Evolutionary conservation across 1,140 invertebrate species (phyloP), one percentile per base, ranked within the genome.

Genomic region (Diorhabda sublineata): DNA sequence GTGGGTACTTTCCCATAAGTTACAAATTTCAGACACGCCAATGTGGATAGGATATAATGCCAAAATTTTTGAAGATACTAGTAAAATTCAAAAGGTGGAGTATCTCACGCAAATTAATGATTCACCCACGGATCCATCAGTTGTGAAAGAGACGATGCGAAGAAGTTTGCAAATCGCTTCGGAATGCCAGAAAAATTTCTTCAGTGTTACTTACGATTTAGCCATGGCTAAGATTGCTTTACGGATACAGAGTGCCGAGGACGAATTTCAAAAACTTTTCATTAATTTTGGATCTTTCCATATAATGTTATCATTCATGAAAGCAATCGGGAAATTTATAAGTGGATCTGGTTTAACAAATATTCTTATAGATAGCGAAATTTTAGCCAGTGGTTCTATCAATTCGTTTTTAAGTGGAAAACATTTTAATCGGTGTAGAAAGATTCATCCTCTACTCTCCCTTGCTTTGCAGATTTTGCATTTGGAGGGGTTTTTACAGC

Each of bases 121-220:
- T 59, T 59, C 57, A 7, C 66, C 69, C 5, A 71, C 69, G 5
- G 52, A 68, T 67, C 42, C 6, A 5, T n/a, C 67, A 42, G 72
- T 73, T 7, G 71, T 77, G n/a, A 41, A 47, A 3, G 47, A 74
- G 66, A 77, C 77, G 8, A 70, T 76, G 66, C 11, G 66, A 56
- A n/a, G 26, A 62, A 69, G 66, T 47, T 8, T 66, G 44, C 11
- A 68, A 41, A 71, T 71, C 57, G 69, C 66, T 52, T 60, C 62
- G 63, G 69, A 75, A 64, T 68, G 65, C 63, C 26, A 59, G 44
- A 56, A 67, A 62, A 7, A 7, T 58, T 70, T 64, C 41, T 58
- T 69, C 7, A 52, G 58, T 43, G 79, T 81, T 1, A 78, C 75
- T 5, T 81, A 81, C 76, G 80, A 82, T 73, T 73, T 82, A 68